Percentiles rank a stretch among this genome's conserved stretches.
These are phyloP conservation scores for Chrysomela aeneicollis DNA, from an alignment of 2,888 invertebrate species.

Conservation along the genomic window DNA sequence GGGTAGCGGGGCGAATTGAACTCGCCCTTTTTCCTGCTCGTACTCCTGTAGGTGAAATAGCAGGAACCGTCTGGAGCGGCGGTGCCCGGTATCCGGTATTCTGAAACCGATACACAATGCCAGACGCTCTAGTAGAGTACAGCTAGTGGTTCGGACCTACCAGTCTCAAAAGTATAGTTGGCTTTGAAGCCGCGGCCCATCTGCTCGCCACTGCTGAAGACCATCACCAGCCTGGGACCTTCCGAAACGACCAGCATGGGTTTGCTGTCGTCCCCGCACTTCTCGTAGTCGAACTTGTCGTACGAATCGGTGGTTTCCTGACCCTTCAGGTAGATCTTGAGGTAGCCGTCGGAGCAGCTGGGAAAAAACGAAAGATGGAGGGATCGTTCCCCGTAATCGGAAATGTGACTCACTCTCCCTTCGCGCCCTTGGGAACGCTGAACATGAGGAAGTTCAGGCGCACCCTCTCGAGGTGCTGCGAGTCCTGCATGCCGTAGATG, in stretches of 20 bases:
- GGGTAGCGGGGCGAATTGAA: constrained; percentile 97
- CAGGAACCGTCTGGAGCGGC: constrained; percentile 92
- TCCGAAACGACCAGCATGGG: constrained; percentile 87
- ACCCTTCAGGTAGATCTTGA: constrained; percentile 90
- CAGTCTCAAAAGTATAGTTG: constrained; percentile 84
- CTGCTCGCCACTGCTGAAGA: constrained; percentile 91
- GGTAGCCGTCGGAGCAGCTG: constrained; percentile 88
- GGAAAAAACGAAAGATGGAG: constrained; percentile 36
- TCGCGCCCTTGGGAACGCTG: constrained; percentile 86
- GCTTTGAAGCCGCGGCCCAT: constrained; percentile 93
- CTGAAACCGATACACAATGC: constrained; percentile 60
- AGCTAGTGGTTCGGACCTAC: constrained; percentile 57
- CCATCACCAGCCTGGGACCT: constrained; percentile 92
- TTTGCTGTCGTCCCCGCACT: constrained; percentile 82
- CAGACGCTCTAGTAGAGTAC: too few species aligned
- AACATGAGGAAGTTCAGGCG: constrained; percentile 87
- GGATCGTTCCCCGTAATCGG: too few species aligned
- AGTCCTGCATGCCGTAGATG: constrained; percentile 98
- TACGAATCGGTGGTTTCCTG: constrained; percentile 92
- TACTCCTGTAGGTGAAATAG: constrained; percentile 89
- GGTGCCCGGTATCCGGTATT: constrained; percentile 94
- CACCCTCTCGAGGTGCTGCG: constrained; percentile 94
- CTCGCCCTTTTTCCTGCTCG: constrained; percentile 86
- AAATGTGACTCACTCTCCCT: constrained; percentile 76
- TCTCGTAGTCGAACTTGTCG: constrained; percentile 91